Conservation (phyloP, 2,797 vertebrate species). For the Liparis tanakae region DNA sequence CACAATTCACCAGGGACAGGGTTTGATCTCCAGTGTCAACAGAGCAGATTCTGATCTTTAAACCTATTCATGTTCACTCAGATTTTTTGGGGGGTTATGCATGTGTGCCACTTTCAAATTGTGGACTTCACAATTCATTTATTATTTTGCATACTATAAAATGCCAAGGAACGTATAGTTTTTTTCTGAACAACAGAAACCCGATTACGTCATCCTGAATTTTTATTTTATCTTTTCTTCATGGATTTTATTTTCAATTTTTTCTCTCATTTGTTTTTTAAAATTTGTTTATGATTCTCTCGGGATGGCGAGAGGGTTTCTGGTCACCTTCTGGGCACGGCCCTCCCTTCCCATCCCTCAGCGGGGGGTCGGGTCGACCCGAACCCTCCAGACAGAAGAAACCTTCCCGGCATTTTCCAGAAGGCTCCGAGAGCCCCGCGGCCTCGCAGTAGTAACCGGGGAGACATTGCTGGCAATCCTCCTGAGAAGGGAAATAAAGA, state of each 20-base stretch:
- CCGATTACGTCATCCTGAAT: neutral
- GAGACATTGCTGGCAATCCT: constrained; percentile 82
- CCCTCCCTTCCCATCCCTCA: constrained; percentile 78
- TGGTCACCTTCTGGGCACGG: constrained; percentile 86
- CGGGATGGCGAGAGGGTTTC: neutral
- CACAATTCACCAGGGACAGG: constrained; percentile 32
- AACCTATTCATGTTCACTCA: constrained; percentile 40
- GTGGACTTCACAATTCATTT: neutral
- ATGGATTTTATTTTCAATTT: neutral
- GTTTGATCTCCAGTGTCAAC: constrained; percentile 60
- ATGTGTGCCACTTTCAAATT: constrained; percentile 25
- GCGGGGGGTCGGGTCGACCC: constrained; percentile 72
- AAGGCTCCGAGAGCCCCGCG: constrained; percentile 78
- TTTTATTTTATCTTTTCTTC: neutral
- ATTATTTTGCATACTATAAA: constrained; percentile 2
- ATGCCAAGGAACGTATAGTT: neutral
- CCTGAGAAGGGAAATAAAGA: constrained; percentile 69
- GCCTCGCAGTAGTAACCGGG: constrained; percentile 85
- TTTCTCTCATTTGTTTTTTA: neutral
- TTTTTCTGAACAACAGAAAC: constrained; percentile 12
- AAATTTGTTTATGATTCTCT: neutral
- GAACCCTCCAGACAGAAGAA: constrained; percentile 85
- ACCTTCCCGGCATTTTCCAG: constrained; percentile 85
- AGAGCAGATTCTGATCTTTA: constrained; percentile 56
- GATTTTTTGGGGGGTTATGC: constrained; percentile 20